These are phyloP conservation scores for Monopterus albus DNA, from an alignment of 2,113 vertebrate species.

Conservation along the genomic window DNA sequence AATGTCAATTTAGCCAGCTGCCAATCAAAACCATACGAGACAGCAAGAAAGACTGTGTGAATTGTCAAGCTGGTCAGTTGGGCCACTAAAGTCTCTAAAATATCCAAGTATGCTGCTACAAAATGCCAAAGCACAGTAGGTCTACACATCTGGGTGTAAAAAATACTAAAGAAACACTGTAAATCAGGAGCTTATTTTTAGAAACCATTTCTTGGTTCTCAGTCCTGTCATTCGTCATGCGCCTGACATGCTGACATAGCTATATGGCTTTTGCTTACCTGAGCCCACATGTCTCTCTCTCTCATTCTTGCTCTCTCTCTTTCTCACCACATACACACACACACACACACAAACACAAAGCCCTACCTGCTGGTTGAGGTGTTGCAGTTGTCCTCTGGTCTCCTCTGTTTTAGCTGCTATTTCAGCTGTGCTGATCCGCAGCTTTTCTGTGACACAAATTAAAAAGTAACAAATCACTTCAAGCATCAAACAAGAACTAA, in stretches of 20 bases:
- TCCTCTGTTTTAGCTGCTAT: conserved; percentile 81
- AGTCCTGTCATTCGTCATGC: not conserved
- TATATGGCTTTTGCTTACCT: conserved; percentile 63
- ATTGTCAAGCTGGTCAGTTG: conserved; percentile 10
- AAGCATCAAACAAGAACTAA: not conserved
- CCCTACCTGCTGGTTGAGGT: conserved; percentile 82
- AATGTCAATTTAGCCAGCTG: conserved; percentile 69
- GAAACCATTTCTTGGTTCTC: conserved; percentile 11
- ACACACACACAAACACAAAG: conserved; percentile 1
- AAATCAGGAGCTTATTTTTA: not conserved
- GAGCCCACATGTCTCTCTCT: conserved; percentile 28
- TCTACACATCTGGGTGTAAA: not conserved
- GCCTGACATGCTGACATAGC: conserved; percentile 37
- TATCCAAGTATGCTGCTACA: not conserved
- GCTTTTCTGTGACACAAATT: conserved; percentile 66
- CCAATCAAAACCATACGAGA: conserved; percentile 67
- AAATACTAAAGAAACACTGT: not conserved
- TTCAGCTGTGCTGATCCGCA: conserved; percentile 76
- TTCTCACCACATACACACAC: not conserved
- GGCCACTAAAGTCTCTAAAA: not conserved
- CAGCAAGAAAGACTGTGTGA: conserved; percentile 20
- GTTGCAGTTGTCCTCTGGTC: conserved; percentile 77
- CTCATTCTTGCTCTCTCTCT: not conserved
- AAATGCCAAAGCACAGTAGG: not conserved
- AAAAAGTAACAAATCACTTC: conserved; percentile 33